Conservation (phyloP, 2,113 vertebrate genomes). For the Calyptommatus sinebrachiatus region DNA sequence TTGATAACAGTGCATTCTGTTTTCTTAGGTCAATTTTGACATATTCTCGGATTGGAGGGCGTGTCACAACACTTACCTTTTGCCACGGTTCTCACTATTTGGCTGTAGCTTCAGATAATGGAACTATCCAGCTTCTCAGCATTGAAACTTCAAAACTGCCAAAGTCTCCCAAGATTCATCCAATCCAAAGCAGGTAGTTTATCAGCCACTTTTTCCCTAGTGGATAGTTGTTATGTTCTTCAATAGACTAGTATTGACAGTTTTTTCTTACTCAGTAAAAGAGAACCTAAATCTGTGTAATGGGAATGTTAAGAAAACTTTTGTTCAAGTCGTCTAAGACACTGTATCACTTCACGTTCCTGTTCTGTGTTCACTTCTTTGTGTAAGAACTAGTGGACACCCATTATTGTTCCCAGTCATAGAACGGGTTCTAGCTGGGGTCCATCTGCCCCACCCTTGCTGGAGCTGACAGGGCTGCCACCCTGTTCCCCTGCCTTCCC, state of each 20-base stretch:
- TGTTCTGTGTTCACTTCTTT: neutral
- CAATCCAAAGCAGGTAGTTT: conserved; percentile 90
- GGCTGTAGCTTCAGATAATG: conserved; percentile 91
- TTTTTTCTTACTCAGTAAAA: neutral
- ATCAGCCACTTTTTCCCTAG: neutral
- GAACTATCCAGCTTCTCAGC: conserved; percentile 90
- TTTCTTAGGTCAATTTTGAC: conserved; percentile 87
- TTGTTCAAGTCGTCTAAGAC: neutral
- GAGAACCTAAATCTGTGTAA: neutral
- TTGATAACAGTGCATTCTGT: neutral
- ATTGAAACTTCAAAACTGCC: conserved; percentile 93
- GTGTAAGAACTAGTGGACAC: no score
- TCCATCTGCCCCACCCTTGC: no score
- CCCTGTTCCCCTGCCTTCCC: no score
- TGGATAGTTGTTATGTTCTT: neutral
- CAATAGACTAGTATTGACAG: neutral
- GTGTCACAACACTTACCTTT: conserved; percentile 91
- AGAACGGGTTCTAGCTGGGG: no score
- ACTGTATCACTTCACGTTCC: neutral
- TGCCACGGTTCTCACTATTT: conserved; percentile 96
- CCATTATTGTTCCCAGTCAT: no score
- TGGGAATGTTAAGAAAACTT: no score
- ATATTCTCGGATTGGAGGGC: conserved; percentile 89
- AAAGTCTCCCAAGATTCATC: conserved; percentile 94
- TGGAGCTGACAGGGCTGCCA: no score